A percentile compares a stretch with the other conserved stretches of the same genome.
phyloP scores from a whole-genome alignment of 2,797 vertebrate species.

The Microctenopoma lineatum region DNA sequence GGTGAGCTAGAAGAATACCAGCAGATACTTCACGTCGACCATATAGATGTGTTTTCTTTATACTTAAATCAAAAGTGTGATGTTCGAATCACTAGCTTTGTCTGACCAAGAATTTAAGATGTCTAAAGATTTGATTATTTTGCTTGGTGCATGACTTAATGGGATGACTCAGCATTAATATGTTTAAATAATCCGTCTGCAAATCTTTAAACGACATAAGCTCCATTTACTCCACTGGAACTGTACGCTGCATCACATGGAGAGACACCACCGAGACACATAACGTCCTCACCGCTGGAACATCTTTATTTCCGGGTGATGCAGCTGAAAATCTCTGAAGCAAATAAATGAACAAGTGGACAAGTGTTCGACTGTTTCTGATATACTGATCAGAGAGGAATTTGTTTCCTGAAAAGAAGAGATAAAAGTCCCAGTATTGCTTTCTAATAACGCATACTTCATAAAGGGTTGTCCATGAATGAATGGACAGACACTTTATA shows the following conservation, averaged over 20 bases:
- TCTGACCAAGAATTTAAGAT: not conserved
- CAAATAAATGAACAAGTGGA: not conserved
- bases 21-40: not conserved
- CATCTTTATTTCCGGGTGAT: not conserved
- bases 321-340: not conserved
- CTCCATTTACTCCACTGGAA: not conserved
- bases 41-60: slow-evolving; percentile 5
- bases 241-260: not conserved
- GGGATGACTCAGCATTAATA: not conserved
- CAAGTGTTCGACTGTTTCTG: not conserved
- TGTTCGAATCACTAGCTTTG: not conserved
- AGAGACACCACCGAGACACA: not conserved
- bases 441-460: slow-evolving; percentile 14
- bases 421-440: slow-evolving; percentile 10
- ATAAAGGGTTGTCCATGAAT: not conserved
- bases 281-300: not conserved
- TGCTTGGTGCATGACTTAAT: not conserved
- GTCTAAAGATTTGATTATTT: not conserved
- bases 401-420: not conserved
- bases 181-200: not conserved
- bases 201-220: not conserved
- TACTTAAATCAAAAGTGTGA: not conserved
- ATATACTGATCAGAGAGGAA: not conserved
- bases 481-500: not conserved
- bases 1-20: slow-evolving; percentile 9